These are phyloP conservation scores for Saccopteryx bilineata DNA, from an alignment of 2,113 vertebrate genomes.

Conservation along the genomic window DNA sequence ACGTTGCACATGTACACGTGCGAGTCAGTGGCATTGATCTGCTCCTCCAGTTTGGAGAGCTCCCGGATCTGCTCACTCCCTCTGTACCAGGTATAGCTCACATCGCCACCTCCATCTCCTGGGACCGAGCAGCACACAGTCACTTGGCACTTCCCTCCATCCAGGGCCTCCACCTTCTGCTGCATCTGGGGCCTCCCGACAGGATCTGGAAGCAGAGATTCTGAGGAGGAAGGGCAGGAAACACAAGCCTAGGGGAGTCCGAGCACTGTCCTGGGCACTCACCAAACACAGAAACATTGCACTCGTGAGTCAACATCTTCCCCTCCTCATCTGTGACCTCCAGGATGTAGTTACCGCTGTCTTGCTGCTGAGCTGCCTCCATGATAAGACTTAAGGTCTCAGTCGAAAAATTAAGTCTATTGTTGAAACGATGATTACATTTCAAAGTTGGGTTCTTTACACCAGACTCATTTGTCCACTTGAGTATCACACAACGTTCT, in stretches of 20 bases:
- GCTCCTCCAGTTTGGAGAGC: rapidly evolving
- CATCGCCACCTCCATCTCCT: not conserved
- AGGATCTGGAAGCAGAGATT: slow-evolving; percentile 69
- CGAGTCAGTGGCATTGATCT: rapidly evolving
- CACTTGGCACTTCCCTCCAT: slow-evolving; percentile 6
- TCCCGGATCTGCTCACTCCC: not conserved
- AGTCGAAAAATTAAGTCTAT: rapidly evolving
- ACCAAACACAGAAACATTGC: slow-evolving; percentile 64
- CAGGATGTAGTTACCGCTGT: not conserved
- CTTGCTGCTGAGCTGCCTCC: not conserved
- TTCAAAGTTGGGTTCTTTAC: rapidly evolving
- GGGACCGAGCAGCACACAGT: slow-evolving; percentile 33
- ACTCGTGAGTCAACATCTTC: rapidly evolving
- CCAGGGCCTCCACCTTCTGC: not conserved
- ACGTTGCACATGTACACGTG: slow-evolving; percentile 32
- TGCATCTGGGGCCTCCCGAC: not conserved
- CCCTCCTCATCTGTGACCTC: rapidly evolving
- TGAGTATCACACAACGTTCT: rapidly evolving
- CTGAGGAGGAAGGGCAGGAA: slow-evolving; percentile 19
- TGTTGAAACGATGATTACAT: rapidly evolving
- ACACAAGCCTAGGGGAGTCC: not conserved
- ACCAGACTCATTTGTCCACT: rapidly evolving
- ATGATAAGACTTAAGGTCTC: not conserved
- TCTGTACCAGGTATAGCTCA: slow-evolving; percentile 73
- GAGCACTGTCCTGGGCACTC: not conserved